Percentiles rank a stretch among this genome's conserved stretches.
Evolutionary conservation across 2,113 vertebrate genomes (phyloP).

Genomic region (Sapayoa aenigma): DNA sequence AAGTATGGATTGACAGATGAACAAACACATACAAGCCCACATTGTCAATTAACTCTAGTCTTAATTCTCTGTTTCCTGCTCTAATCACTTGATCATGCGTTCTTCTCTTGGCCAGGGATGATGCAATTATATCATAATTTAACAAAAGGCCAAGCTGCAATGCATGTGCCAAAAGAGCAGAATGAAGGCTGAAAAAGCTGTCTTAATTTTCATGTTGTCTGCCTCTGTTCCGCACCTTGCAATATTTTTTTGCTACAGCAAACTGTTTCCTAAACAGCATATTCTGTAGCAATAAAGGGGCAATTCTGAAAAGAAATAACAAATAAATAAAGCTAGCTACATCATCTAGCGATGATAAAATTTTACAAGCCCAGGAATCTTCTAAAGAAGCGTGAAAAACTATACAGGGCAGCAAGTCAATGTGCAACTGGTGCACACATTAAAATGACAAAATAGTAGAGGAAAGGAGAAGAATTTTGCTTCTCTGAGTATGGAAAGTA

Average conservation of each 20-base stretch:
- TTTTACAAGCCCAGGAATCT: accelerated
- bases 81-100: neutral
- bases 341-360: neutral
- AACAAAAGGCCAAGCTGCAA: neutral
- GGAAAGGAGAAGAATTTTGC: neutral
- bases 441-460: neutral
- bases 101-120: neutral
- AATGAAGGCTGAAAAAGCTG: neutral
- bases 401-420: neutral
- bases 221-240: neutral
- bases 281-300: neutral
- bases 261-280: neutral
- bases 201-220: neutral
- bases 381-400: neutral
- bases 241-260: neutral
- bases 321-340: neutral
- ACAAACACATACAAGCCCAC: neutral
- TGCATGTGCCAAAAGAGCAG: neutral
- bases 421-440: neutral
- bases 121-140: constrained; percentile 7
- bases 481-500: neutral
- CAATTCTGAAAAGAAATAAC: neutral
- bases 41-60: neutral
- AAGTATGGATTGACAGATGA: neutral
- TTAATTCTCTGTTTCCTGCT: constrained; percentile 17